Evolutionary conservation across 1,140 invertebrate genomes (phyloP).

Genomic region (Himalopsyche phryganea): DNA sequence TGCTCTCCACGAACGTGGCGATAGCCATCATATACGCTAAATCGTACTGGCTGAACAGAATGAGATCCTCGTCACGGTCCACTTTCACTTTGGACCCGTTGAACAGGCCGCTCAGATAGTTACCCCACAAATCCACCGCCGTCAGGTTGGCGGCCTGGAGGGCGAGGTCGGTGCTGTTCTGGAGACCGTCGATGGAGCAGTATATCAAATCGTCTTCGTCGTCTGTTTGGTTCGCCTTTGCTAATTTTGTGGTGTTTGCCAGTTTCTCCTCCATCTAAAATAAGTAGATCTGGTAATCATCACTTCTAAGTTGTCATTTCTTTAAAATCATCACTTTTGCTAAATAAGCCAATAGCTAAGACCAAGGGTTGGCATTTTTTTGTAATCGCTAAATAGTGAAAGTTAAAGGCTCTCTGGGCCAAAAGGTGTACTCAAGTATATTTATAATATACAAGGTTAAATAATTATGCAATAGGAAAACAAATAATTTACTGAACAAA

Average conservation of each 20-base stretch:
- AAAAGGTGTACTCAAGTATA: no score
- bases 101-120: conserved; percentile 61
- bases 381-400: no score
- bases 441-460: no score
- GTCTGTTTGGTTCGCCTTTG: conserved; percentile 27
- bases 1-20: conserved; percentile 53
- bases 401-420: no score
- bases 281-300: conserved; percentile 12
- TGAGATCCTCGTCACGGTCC: conserved; percentile 50
- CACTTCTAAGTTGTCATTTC: neutral
- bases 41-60: conserved; percentile 59
- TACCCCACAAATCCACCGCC: conserved; percentile 56
- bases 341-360: no score
- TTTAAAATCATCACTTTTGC: no score
- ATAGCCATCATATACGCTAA: conserved; percentile 59
- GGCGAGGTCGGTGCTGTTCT: conserved; percentile 57
- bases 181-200: conserved; percentile 57
- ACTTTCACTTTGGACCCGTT: conserved; percentile 53
- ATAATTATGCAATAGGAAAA: no score
- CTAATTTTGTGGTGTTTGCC: conserved; percentile 40
- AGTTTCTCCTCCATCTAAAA: conserved; percentile 11
- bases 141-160: conserved; percentile 51
- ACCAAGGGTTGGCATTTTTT: no score
- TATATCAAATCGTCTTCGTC: conserved; percentile 55
- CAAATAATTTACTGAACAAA: no score